Evolutionary conservation across 2,888 invertebrate genomes (phyloP).

Genomic region (Neocrepidodera transversa): DNA sequence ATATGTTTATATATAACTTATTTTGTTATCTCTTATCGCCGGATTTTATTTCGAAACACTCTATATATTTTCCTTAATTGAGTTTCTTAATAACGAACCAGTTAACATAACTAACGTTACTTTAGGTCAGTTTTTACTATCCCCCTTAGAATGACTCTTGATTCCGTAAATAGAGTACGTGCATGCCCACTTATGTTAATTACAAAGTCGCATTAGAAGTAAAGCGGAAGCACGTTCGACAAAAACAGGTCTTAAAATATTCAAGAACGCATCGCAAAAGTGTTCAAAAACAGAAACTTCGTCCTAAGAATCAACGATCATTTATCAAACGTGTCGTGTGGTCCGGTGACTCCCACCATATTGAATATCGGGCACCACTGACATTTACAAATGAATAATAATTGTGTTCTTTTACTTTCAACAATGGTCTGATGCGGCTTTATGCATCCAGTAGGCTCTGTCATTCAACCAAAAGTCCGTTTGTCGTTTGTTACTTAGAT

Average conservation of each 20-base stretch:
- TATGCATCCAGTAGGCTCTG: constrained; percentile 51
- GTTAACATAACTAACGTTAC: too few species aligned
- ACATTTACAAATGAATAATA: constrained; percentile 63
- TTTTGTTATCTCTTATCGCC: too few species aligned
- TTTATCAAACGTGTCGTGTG: constrained; percentile 61
- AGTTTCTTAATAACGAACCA: too few species aligned
- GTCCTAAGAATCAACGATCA: constrained; percentile 61
- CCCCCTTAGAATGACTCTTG: not conserved
- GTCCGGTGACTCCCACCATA: constrained; percentile 61
- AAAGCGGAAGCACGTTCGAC: constrained; percentile 39
- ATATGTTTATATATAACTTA: too few species aligned
- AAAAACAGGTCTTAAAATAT: constrained; percentile 53
- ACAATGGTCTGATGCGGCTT: constrained; percentile 55
- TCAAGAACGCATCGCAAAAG: constrained; percentile 58
- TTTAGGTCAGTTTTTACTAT: too few species aligned
- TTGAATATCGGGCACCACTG: constrained; percentile 62
- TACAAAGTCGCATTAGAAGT: constrained; percentile 36
- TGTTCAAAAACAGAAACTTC: constrained; percentile 51
- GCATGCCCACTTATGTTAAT: constrained; percentile 28
- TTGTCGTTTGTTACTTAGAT: constrained; percentile 38
- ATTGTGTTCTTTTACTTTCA: constrained; percentile 61
- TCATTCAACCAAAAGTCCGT: constrained; percentile 43
- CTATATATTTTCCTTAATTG: too few species aligned
- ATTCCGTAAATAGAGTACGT: constrained; percentile 20
- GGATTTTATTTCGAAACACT: too few species aligned